Evolutionary conservation across 2,888 invertebrate genomes (phyloP).

Genomic region (Andrena bucephala): DNA sequence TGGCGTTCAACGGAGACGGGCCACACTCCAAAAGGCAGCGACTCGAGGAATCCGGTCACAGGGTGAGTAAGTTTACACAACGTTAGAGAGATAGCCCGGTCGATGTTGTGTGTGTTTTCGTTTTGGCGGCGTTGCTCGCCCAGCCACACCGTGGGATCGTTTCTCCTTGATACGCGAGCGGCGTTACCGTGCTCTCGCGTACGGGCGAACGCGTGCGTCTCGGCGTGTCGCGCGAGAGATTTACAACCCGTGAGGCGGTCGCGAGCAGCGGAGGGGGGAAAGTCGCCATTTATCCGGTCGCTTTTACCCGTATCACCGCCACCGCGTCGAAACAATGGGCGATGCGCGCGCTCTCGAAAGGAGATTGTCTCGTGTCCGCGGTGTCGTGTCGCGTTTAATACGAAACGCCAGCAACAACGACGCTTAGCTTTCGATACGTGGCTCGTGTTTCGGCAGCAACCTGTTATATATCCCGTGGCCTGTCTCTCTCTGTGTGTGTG

Average conservation of each 20-base stretch:
- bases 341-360: slow-evolving; percentile 68
- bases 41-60: slow-evolving; percentile 83
- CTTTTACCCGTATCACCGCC: slow-evolving; percentile 68
- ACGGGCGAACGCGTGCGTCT: slow-evolving; percentile 52
- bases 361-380: slow-evolving; percentile 57
- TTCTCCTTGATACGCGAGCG: neutral
- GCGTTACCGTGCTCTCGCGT: neutral
- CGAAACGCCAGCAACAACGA: slow-evolving; percentile 31
- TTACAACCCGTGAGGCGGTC: slow-evolving; percentile 58
- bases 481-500: neutral
- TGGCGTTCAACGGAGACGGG: slow-evolving; percentile 86
- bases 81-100: neutral
- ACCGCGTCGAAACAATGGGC: slow-evolving; percentile 70
- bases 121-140: neutral
- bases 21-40: slow-evolving; percentile 85
- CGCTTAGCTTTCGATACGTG: slow-evolving; percentile 31
- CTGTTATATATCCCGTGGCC: slow-evolving; percentile 57
- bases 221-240: slow-evolving; percentile 59
- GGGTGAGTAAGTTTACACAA: slow-evolving; percentile 76
- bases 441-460: slow-evolving; percentile 60
- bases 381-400: slow-evolving; percentile 49
- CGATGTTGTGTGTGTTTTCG: neutral
- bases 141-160: neutral
- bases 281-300: slow-evolving; percentile 78
- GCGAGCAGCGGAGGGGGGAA: slow-evolving; percentile 54